phyloP scores from a whole-genome alignment of 2,797 vertebrate species.

The Hydrophis major region DNA sequence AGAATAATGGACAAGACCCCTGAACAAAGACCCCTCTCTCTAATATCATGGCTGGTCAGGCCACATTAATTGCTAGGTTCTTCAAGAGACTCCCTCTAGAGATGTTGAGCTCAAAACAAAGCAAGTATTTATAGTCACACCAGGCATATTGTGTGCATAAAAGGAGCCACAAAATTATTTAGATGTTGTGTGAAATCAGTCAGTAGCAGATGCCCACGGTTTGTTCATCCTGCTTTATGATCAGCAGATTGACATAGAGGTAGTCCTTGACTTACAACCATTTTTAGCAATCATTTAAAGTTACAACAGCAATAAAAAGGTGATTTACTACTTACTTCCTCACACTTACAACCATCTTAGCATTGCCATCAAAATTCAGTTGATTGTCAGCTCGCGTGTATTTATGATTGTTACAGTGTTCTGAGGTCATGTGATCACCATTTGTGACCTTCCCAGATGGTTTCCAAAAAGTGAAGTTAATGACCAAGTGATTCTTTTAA shows the following conservation, averaged over 20 bases:
- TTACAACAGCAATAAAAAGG: no score
- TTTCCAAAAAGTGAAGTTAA: no score
- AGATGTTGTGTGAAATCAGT: neutral
- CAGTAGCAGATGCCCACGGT: neutral
- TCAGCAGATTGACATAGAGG: neutral
- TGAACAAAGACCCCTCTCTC: neutral
- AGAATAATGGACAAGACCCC: neutral
- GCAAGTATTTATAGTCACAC: neutral
- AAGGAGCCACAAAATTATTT: neutral
- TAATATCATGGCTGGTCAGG: neutral
- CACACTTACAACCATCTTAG: no score
- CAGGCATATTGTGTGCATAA: neutral
- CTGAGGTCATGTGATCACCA: no score
- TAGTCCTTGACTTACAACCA: no score
- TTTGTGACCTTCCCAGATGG: no score
- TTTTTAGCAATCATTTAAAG: no score
- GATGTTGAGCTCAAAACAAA: neutral
- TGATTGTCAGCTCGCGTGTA: no score
- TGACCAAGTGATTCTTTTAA: no score
- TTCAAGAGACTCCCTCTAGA: neutral
- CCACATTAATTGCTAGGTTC: neutral
- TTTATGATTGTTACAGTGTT: no score
- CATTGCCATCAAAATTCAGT: no score
- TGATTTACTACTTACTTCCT: no score
- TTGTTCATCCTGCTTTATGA: neutral